Percentiles rank a stretch among this genome's conserved stretches.
Evolutionary conservation across 2,797 vertebrate genomes (phyloP).

Genomic region (Alfaro cultratus): DNA sequence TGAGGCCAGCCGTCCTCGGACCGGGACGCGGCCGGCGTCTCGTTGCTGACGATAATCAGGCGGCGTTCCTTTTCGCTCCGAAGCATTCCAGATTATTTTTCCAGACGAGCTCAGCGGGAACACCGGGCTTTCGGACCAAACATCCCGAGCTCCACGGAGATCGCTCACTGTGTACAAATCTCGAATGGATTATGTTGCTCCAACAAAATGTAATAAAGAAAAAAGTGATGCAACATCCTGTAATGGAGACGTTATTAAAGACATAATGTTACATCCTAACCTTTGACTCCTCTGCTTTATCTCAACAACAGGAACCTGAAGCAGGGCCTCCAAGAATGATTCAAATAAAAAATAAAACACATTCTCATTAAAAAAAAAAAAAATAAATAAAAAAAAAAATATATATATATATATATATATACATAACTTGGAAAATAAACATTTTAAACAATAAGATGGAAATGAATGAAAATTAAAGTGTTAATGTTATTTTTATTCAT

Average conservation of each 20-base stretch:
- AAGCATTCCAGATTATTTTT: conserved; percentile 1
- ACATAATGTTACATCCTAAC: conserved; percentile 64
- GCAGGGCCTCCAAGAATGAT: too few relatives aligned
- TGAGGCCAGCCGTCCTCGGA: not conserved
- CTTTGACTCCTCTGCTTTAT: not conserved
- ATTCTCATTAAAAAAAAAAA: too few relatives aligned
- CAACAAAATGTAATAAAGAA: conserved; percentile 44
- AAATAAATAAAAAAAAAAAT: too few relatives aligned
- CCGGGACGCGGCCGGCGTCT: not conserved
- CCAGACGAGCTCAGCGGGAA: not conserved
- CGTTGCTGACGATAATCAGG: conserved; percentile 49
- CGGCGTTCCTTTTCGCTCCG: conserved; percentile 20
- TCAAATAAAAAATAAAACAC: too few relatives aligned
- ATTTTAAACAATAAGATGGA: too few relatives aligned
- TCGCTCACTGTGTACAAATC: conserved; percentile 80
- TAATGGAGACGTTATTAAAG: conserved; percentile 83
- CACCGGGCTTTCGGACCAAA: conserved; percentile 44
- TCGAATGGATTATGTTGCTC: conserved; percentile 76
- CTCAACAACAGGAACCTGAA: not conserved
- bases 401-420: too few relatives aligned
- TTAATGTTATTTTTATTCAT: too few relatives aligned
- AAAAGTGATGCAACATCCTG: conserved; percentile 63
- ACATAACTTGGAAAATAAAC: too few relatives aligned
- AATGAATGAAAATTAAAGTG: too few relatives aligned
- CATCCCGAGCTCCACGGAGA: conserved; percentile 41